phyloP scores from a whole-genome alignment of 2,113 vertebrate genomes.

The Struthio camelus region DNA sequence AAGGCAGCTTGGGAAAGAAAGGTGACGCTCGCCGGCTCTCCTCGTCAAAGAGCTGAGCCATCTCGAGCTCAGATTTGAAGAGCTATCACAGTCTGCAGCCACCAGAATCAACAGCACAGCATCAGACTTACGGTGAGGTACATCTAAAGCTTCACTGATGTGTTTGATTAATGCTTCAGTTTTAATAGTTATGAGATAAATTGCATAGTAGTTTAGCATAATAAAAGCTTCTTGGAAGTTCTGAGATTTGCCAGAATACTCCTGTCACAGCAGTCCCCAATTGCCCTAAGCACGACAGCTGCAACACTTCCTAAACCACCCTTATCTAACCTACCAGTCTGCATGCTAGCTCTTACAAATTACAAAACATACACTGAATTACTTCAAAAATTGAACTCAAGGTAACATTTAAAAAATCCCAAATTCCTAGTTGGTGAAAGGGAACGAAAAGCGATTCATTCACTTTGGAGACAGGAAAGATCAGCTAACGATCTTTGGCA shows the following conservation, averaged over 20 bases:
- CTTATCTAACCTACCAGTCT: neutral
- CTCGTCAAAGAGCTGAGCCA: neutral
- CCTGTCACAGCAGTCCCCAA: neutral
- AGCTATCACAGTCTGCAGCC: neutral
- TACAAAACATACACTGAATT: neutral
- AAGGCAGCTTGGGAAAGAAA: neutral
- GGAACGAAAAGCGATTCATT: neutral
- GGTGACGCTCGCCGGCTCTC: neutral
- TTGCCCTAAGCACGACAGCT: neutral
- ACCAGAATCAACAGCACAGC: neutral
- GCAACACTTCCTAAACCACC: neutral
- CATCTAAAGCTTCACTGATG: neutral
- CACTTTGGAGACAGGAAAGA: slow-evolving; percentile 19
- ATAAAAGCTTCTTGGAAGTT: neutral
- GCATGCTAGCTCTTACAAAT: neutral
- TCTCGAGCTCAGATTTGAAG: neutral
- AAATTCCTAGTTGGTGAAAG: neutral
- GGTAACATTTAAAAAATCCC: neutral
- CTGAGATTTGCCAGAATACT: neutral
- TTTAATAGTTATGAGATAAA: neutral
- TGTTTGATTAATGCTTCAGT: neutral
- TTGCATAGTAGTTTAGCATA: neutral
- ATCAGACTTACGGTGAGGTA: neutral
- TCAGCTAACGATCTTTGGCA: slow-evolving; percentile 2
- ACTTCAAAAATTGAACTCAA: neutral